Evolutionary conservation across 2,888 invertebrate genomes (phyloP).

Genomic region (Opisthograptis luteolata): DNA sequence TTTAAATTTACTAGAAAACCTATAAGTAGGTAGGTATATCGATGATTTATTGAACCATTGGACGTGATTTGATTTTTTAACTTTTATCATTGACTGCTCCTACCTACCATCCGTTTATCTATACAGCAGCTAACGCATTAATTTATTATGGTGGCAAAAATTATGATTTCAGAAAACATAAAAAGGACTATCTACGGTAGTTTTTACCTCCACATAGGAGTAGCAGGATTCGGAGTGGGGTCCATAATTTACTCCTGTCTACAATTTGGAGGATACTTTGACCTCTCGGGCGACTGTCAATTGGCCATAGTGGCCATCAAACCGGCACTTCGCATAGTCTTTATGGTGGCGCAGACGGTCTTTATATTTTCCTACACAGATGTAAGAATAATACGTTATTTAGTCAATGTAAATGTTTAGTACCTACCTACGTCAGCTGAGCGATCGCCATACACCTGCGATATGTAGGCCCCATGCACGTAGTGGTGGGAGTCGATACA

Average conservation of each 20-base stretch:
- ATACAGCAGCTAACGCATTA: too few relatives aligned
- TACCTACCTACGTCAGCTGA: too few relatives aligned
- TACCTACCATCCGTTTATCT: too few relatives aligned
- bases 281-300: conserved; percentile 85
- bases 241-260: conserved; percentile 89
- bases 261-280: conserved; percentile 88
- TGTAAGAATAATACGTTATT: conserved; percentile 67
- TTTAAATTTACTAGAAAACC: too few relatives aligned
- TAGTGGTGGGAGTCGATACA: too few relatives aligned
- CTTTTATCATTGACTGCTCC: neutral
- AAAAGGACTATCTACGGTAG: conserved; percentile 82
- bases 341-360: conserved; percentile 88
- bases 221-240: conserved; percentile 87
- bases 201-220: conserved; percentile 86
- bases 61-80: too few relatives aligned
- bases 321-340: conserved; percentile 85
- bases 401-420: too few relatives aligned
- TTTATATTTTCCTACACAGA: conserved; percentile 89
- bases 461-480: too few relatives aligned
- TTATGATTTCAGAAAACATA: conserved; percentile 56
- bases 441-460: too few relatives aligned
- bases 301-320: conserved; percentile 85
- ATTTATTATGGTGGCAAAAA: too few relatives aligned
- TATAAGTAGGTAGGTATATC: too few relatives aligned
- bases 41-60: too few relatives aligned